Evolutionary conservation across 2,888 invertebrate species (phyloP), one percentile per base, ranked within the genome.

Genomic region (Megamerina dolium): DNA sequence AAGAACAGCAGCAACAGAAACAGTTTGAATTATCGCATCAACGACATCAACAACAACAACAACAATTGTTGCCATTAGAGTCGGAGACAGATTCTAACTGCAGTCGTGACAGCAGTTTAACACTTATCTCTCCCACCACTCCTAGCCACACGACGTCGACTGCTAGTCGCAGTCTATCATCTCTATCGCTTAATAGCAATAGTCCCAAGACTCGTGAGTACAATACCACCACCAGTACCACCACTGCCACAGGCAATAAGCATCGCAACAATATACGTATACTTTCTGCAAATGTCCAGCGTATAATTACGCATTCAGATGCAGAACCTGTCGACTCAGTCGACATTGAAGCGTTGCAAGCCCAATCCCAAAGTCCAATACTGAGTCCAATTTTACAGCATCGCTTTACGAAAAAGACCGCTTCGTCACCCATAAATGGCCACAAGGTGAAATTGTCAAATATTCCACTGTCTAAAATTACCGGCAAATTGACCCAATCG

Each of bases 271-370:
- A 68, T 19, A 68, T 71, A 47, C 60, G 63, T 30, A 51, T 66
- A 26, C 55, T 72, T 9, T 76, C 76, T 35, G 70, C 74, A n/a
- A 75, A 74, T 57, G 75, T 78, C 29, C 76, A 77, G 50, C 74
- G 77, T 49, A 74, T 78, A 56, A 68, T 77, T 47, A 75, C 75
- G 19, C 75, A 77, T 53, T 67, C 77, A 9, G 75, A 75, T 35
- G 65, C 71, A 5, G 65, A 56, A 54, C 66, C 58, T 18, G 67
- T 64, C 33, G 61, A 63, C 31, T 59, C 63, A 1, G 55, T 66
- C 20, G 63, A 66, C 46, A 60, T 62, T 34, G 63, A 66, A 32
- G 66, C 65, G 33, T 51, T 68, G 43, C 61, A 63, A 40, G 56
- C 59, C 10, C 56, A 54, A n/a, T 52, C 54, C 10, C 56, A 48